Percentiles rank a stretch among this genome's conserved stretches.
Conservation (phyloP, 2,888 invertebrate species). For the Linnaemya tessellans region DNA sequence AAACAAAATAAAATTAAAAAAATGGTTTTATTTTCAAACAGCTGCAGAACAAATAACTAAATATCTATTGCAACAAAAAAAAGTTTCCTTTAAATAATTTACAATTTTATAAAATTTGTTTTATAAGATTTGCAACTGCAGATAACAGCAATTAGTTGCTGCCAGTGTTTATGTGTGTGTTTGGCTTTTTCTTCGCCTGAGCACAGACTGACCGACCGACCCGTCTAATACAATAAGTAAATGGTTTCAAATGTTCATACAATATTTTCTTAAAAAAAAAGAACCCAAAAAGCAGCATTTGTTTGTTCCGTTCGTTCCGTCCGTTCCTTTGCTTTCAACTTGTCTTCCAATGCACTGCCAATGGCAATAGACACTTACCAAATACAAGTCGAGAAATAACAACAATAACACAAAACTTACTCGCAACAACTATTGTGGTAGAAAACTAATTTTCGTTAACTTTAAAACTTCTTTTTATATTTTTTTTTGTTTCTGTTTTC, state of each 20-base stretch:
- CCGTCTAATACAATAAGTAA: conserved; percentile 38
- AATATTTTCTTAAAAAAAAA: conserved; percentile 1
- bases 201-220: conserved; percentile 16
- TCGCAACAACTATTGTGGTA: conserved; percentile 43
- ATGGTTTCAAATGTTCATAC: conserved; percentile 43
- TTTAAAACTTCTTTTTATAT: conserved; percentile 39
- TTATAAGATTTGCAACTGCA: conserved; percentile 62
- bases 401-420: conserved; percentile 19
- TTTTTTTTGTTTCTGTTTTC: not conserved
- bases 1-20: not conserved
- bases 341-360: conserved; percentile 51
- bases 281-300: conserved; percentile 38
- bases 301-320: conserved; percentile 55
- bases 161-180: conserved; percentile 23
- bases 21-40: conserved; percentile 23
- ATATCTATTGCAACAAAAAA: conserved; percentile 6
- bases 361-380: conserved; percentile 39
- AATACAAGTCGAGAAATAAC: conserved; percentile 26
- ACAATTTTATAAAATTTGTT: conserved; percentile 59
- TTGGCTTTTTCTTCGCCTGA: conserved; percentile 4
- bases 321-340: conserved; percentile 46
- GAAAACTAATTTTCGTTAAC: conserved; percentile 34
- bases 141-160: conserved; percentile 69
- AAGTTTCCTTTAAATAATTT: conserved; percentile 42
- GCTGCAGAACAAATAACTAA: conserved; percentile 51